phyloP scores from a whole-genome alignment of 2,888 invertebrate species.

The Callosobruchus maculatus region DNA sequence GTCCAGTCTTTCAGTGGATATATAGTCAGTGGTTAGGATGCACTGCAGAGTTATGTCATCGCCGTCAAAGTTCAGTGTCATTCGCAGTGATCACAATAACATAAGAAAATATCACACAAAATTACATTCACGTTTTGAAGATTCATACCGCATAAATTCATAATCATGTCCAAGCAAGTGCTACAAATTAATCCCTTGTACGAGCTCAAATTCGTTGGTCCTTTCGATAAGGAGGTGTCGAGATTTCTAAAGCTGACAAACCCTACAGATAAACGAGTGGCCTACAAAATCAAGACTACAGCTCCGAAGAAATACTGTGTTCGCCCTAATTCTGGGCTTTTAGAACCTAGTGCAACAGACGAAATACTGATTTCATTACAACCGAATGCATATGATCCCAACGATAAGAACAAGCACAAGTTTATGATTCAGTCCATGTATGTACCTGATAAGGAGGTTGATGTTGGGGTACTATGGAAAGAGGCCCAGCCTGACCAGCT shows the following conservation, averaged over 20 bases:
- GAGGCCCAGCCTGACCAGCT: neutral
- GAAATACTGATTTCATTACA: neutral
- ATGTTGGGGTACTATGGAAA: neutral
- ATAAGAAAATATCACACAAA: neutral
- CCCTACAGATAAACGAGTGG: neutral
- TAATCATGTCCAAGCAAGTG: neutral
- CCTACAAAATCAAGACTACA: neutral
- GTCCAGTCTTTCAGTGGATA: too few relatives aligned
- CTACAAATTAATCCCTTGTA: neutral
- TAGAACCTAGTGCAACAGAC: neutral
- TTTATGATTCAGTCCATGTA: neutral
- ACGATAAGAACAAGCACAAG: neutral
- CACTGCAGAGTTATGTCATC: neutral
- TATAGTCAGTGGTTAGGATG: too few relatives aligned
- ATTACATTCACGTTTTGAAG: neutral
- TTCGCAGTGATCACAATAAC: neutral
- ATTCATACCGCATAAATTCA: neutral
- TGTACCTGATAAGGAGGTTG: neutral
- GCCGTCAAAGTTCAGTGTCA: neutral
- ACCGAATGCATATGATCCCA: neutral
- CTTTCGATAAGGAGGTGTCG: neutral
- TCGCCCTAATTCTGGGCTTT: neutral
- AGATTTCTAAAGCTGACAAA: neutral
- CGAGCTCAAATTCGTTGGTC: neutral
- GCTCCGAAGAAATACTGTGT: constrained; percentile 1